Percentiles rank a stretch among this genome's conserved stretches.
These are phyloP conservation scores for Taeniopygia guttata DNA, from an alignment of 2,797 vertebrate species.

Conservation along the genomic window DNA sequence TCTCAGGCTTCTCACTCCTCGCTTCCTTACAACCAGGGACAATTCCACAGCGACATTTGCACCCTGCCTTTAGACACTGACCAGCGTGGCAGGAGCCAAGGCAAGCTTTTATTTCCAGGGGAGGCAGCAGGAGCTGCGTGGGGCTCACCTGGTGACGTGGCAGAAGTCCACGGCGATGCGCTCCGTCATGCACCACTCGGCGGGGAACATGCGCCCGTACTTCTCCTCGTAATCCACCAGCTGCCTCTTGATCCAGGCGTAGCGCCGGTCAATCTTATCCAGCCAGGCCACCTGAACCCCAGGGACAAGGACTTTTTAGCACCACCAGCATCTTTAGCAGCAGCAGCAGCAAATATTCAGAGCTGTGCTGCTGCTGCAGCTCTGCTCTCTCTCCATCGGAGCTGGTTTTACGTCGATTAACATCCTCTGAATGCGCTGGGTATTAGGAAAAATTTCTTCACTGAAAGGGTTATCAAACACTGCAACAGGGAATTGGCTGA, in stretches of 20 bases:
- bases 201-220: constrained; percentile 94
- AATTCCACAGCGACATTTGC: fast-evolving
- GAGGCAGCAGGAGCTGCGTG: neutral
- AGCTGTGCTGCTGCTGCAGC: neutral
- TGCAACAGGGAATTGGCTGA: neutral
- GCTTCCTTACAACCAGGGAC: fast-evolving
- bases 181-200: constrained; percentile 96
- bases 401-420: fast-evolving
- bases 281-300: constrained; percentile 87
- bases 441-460: neutral
- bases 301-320: neutral
- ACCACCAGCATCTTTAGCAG: neutral
- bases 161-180: constrained; percentile 97
- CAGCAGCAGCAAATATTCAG: neutral
- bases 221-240: constrained; percentile 98
- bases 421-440: neutral
- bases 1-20: neutral
- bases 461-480: neutral
- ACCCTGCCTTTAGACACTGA: fast-evolving
- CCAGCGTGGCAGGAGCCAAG: fast-evolving
- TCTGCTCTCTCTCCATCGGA: neutral
- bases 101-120: fast-evolving
- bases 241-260: constrained; percentile 97
- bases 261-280: constrained; percentile 96
- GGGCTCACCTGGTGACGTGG: constrained; percentile 87